phyloP scores from a whole-genome alignment of 2,113 vertebrate species.

The Egretta garzetta region DNA sequence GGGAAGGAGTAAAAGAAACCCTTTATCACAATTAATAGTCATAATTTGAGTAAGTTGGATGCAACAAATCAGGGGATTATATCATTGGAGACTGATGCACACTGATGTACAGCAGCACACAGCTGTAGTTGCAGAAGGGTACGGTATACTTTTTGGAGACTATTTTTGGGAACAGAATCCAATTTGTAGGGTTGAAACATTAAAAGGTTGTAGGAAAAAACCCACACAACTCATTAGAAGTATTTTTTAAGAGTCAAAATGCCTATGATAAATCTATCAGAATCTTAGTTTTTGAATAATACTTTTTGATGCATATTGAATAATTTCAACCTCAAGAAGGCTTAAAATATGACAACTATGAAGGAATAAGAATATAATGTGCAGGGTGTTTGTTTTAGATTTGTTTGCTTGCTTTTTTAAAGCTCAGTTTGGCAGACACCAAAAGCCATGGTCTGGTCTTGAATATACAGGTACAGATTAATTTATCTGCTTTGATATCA shows the following conservation, averaged over 20 bases:
- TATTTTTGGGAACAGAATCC: neutral
- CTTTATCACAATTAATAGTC: neutral
- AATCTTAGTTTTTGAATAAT: neutral
- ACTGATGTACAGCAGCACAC: neutral
- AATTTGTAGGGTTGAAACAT: neutral
- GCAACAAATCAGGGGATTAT: neutral
- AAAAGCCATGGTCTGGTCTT: neutral
- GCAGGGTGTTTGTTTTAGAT: neutral
- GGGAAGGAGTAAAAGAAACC: neutral
- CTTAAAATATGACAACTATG: neutral
- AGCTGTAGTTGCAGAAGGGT: neutral
- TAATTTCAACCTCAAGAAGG: neutral
- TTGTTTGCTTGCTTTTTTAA: neutral
- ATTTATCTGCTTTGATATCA: neutral
- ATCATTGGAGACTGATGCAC: neutral
- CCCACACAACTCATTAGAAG: neutral
- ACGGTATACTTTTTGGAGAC: neutral
- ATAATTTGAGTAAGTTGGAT: neutral
- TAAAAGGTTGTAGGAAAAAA: neutral
- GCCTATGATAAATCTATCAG: neutral
- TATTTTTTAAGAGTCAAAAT: neutral
- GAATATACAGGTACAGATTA: neutral
- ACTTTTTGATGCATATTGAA: neutral
- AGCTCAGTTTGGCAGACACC: neutral
- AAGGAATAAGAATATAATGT: neutral